Conservation (phyloP, 2,888 invertebrate species). For the Quadriops clusia region DNA sequence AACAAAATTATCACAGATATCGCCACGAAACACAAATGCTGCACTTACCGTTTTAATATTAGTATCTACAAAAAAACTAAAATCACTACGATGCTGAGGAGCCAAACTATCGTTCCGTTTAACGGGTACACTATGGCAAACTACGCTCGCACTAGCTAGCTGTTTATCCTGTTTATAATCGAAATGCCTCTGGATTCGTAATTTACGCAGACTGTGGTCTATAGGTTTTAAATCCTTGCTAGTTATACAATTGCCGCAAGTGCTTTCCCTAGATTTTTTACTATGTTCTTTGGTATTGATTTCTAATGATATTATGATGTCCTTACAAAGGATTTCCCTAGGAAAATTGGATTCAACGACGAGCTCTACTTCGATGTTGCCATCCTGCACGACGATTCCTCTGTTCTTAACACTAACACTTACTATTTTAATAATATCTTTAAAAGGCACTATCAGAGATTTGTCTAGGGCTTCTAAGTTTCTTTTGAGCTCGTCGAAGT, state of each 20-base stretch:
- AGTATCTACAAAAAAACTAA: slow-evolving; percentile 25
- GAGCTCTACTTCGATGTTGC: slow-evolving; percentile 43
- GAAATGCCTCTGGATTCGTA: slow-evolving; percentile 57
- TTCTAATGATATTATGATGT: slow-evolving; percentile 46
- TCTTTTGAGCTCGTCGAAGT: slow-evolving; percentile 74
- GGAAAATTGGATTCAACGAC: slow-evolving; percentile 49
- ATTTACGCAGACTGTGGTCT: slow-evolving; percentile 46
- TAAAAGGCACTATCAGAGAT: slow-evolving; percentile 32
- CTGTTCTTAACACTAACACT: slow-evolving; percentile 28
- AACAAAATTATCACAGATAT: slow-evolving; percentile 2
- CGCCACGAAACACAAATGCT: background rate
- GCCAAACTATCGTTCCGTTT: slow-evolving; percentile 58
- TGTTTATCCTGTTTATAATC: slow-evolving; percentile 75
- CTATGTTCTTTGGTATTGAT: slow-evolving; percentile 23
- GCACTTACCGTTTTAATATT: background rate
- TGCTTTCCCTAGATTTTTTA: slow-evolving; percentile 27
- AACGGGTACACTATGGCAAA: slow-evolving; percentile 50
- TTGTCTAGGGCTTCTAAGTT: slow-evolving; percentile 27
- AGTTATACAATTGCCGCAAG: slow-evolving; percentile 40
- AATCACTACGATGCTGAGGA: slow-evolving; percentile 21
- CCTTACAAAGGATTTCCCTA: slow-evolving; percentile 52
- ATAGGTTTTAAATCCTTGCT: slow-evolving; percentile 47
- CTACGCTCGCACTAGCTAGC: slow-evolving; percentile 61
- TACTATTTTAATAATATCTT: slow-evolving; percentile 39
- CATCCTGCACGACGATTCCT: slow-evolving; percentile 43